Evolutionary conservation across 2,888 invertebrate species (phyloP).

Genomic region (Eilema depressum): DNA sequence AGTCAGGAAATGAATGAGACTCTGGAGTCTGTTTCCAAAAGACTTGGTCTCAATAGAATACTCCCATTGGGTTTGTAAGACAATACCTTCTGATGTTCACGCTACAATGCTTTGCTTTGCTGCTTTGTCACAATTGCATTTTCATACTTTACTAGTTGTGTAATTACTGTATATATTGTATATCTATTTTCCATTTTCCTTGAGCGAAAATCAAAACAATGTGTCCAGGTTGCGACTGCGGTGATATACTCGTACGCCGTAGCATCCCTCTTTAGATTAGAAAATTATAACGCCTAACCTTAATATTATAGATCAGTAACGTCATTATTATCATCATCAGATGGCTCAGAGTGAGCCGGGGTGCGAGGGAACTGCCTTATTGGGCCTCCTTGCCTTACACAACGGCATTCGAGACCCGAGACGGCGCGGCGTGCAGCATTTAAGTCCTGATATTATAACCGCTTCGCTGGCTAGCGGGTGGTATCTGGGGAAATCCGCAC

Average conservation of each 20-base stretch:
- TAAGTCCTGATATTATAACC: too few species aligned
- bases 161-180: slow-evolving; percentile 1
- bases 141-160: slow-evolving; percentile 14
- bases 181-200: neutral
- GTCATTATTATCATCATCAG: too few species aligned
- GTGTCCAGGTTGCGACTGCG: neutral
- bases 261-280: too few species aligned
- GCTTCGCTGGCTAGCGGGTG: too few species aligned
- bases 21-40: slow-evolving; percentile 86
- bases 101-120: slow-evolving; percentile 69
- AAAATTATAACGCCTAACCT: neutral
- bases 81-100: slow-evolving; percentile 40
- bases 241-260: too few species aligned
- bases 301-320: too few species aligned
- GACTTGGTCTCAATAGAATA: slow-evolving; percentile 86
- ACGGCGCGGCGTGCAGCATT: too few species aligned
- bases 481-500: too few species aligned
- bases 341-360: too few species aligned
- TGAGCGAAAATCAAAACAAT: neutral
- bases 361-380: too few species aligned
- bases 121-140: slow-evolving; percentile 44
- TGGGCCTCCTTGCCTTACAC: too few species aligned
- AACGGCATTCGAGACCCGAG: too few species aligned
- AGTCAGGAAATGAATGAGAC: slow-evolving; percentile 86
- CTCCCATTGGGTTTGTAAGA: slow-evolving; percentile 83